Evolutionary conservation across 1,140 invertebrate species (phyloP).

Genomic region (Asobara japonica): DNA sequence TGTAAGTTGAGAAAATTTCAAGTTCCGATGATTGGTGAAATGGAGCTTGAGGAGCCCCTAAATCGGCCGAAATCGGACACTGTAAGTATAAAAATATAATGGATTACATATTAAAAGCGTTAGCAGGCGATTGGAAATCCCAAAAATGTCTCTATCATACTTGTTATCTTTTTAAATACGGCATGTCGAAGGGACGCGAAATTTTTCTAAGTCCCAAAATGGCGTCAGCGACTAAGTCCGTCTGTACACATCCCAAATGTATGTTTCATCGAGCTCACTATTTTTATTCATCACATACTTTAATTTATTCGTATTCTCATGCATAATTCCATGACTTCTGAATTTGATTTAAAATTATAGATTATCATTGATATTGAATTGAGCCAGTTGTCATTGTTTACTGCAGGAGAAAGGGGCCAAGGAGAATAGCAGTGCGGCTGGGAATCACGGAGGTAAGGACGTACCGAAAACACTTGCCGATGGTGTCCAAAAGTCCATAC

Average conservation of each 20-base stretch:
- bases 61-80: slow-evolving; percentile 45
- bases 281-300: not conserved
- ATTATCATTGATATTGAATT: not conserved
- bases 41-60: slow-evolving; percentile 53
- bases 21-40: slow-evolving; percentile 41
- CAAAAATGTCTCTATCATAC: slow-evolving; percentile 20
- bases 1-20: not conserved
- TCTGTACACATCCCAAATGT: slow-evolving; percentile 48
- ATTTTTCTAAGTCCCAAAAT: slow-evolving; percentile 88
- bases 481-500: not conserved
- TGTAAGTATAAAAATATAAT: slow-evolving; percentile 49
- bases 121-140: slow-evolving; percentile 42
- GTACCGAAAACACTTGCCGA: slow-evolving; percentile 16
- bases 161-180: slow-evolving; percentile 53
- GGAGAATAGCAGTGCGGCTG: slow-evolving; percentile 57
- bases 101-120: not conserved
- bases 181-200: slow-evolving; percentile 61
- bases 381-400: slow-evolving; percentile 39
- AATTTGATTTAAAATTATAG: not conserved
- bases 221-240: slow-evolving; percentile 80
- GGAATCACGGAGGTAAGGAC: slow-evolving; percentile 61
- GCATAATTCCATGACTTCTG: not conserved
- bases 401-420: slow-evolving; percentile 60
- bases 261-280: slow-evolving; percentile 38
- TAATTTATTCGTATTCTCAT: not conserved